Evolutionary conservation across 2,888 invertebrate genomes (phyloP).

Genomic region (Drosophila vallismaia): DNA sequence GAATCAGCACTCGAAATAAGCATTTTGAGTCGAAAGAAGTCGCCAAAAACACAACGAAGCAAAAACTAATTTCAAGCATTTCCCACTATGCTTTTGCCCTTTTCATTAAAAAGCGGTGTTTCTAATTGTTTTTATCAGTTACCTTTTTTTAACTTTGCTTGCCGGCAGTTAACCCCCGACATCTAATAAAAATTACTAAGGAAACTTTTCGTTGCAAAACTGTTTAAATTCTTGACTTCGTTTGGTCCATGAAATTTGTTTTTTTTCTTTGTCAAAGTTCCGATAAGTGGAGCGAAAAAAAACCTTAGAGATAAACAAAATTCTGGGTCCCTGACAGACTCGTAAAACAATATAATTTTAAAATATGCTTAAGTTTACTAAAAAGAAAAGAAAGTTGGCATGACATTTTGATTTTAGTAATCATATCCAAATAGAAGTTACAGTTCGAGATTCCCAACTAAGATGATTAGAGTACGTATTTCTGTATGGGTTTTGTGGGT

Average conservation of each 20-base stretch:
- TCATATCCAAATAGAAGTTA: not conserved
- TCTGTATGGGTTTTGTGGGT: not conserved
- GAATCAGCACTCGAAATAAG: constrained; percentile 18
- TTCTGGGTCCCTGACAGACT: too few species aligned
- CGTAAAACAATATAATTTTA: not conserved
- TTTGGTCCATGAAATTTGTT: constrained; percentile 21
- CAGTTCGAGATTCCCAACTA: not conserved
- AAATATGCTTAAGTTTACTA: not conserved
- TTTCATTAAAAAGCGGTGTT: constrained; percentile 15
- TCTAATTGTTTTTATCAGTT: constrained; percentile 29
- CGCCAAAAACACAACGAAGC: constrained; percentile 9
- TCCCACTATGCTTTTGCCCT: constrained; percentile 17
- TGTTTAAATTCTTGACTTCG: constrained; percentile 15
- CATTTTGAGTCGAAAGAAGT: constrained; percentile 21
- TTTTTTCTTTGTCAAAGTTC: constrained; percentile 27
- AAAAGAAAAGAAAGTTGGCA: not conserved
- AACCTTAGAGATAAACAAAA: constrained; percentile 15
- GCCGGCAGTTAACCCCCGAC: constrained; percentile 44
- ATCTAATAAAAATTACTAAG: constrained; percentile 35
- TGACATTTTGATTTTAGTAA: not conserved
- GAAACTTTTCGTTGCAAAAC: constrained; percentile 31
- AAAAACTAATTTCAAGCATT: constrained; percentile 32
- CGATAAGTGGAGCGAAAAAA: constrained; percentile 18
- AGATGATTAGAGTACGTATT: not conserved
- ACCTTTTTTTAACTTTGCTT: constrained; percentile 18